phyloP scores from a whole-genome alignment of 64 coral and sea anemone genomes.

The Astreopora myriophthalma region DNA sequence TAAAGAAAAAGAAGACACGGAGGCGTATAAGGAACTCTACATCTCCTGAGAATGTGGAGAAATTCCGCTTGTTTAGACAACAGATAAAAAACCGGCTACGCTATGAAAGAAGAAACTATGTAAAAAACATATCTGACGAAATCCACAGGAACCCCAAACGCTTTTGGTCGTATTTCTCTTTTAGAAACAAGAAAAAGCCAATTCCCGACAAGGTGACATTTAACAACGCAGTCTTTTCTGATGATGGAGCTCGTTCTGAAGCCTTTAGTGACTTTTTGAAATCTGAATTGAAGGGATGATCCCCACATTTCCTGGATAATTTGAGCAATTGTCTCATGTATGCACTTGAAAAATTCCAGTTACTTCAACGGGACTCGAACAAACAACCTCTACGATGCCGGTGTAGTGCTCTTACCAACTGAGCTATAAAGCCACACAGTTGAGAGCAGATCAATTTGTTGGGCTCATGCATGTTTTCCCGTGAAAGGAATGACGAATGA shows the following conservation, averaged over 20 bases:
- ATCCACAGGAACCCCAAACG: neutral
- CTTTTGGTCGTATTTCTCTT: slow-evolving; percentile 18
- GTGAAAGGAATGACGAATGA: too few relatives aligned
- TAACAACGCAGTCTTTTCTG: neutral
- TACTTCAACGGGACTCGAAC: too few relatives aligned
- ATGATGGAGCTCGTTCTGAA: neutral
- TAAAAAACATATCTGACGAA: neutral
- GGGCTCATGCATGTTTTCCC: too few relatives aligned
- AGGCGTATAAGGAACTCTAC: neutral
- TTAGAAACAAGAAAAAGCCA: slow-evolving; percentile 8
- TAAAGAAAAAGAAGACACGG: slow-evolving; percentile 22
- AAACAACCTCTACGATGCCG: too few relatives aligned
- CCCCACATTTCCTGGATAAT: too few relatives aligned
- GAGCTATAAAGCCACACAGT: too few relatives aligned
- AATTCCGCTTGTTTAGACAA: neutral
- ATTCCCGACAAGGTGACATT: neutral
- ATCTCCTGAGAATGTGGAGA: neutral
- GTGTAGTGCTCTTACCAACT: too few relatives aligned
- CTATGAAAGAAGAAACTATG: slow-evolving; percentile 12
- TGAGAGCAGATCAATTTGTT: too few relatives aligned
- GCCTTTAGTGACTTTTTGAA: slow-evolving; percentile 8
- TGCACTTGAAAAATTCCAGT: too few relatives aligned
- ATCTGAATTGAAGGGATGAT: slow-evolving; percentile 1
- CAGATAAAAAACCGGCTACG: slow-evolving; percentile 3
- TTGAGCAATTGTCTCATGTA: too few relatives aligned